Percentiles rank a stretch among this genome's conserved stretches.
Evolutionary conservation across 2,113 vertebrate species (phyloP).

Genomic region (Aptenodytes forsteri): DNA sequence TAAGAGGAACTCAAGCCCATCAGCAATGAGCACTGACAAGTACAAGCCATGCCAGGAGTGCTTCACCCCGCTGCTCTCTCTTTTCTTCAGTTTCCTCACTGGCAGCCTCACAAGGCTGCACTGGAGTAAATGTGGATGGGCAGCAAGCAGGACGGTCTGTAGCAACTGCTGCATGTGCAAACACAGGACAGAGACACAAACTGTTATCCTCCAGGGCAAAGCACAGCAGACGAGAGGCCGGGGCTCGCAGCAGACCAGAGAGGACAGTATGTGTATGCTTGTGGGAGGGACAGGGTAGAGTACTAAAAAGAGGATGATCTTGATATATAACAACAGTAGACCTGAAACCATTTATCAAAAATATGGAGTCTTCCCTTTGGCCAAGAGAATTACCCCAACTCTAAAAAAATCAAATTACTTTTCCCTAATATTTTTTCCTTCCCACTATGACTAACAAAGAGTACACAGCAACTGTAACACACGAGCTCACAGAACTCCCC

Average conservation of each 20-base stretch:
- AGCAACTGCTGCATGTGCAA: background rate
- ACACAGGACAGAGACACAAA: background rate
- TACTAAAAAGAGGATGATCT: background rate
- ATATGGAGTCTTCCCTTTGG: background rate
- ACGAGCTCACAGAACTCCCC: background rate
- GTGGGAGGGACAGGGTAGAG: background rate
- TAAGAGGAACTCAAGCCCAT: background rate
- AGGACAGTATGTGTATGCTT: accelerated
- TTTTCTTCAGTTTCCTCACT: background rate
- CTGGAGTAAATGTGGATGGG: background rate
- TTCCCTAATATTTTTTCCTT: background rate
- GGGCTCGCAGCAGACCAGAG: background rate
- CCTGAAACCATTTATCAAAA: background rate
- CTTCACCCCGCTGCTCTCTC: background rate
- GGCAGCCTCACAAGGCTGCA: background rate
- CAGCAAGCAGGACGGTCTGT: background rate
- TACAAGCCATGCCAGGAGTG: background rate
- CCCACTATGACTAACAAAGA: background rate
- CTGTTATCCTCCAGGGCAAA: background rate
- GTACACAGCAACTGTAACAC: background rate
- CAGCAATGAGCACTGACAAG: background rate
- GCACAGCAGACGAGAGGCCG: accelerated
- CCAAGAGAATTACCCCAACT: background rate
- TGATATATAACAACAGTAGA: background rate
- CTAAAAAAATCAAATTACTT: background rate